phyloP scores from a whole-genome alignment of 2,888 invertebrate genomes.

The Eilema depressum region DNA sequence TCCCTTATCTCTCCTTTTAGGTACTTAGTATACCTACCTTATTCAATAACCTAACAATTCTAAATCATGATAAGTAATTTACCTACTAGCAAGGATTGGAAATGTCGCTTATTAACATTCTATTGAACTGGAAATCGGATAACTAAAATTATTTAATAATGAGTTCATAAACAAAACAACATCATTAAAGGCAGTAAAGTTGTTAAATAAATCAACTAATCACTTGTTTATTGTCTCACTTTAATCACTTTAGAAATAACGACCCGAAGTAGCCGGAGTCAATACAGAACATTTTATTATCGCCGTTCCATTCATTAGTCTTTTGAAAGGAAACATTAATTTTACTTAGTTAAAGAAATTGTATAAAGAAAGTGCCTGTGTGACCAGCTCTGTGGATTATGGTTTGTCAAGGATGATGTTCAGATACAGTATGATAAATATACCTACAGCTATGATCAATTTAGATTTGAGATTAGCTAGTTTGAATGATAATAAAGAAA shows the following conservation, averaged over 20 bases:
- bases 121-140: background rate
- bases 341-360: conserved; percentile 6
- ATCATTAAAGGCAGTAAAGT: conserved; percentile 3
- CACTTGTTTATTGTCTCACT: conserved; percentile 7
- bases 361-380: conserved; percentile 10
- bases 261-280: conserved; percentile 3
- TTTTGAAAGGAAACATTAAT: conserved; percentile 11
- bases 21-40: too few species aligned
- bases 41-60: too few species aligned
- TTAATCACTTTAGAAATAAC: conserved; percentile 4
- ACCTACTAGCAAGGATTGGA: background rate
- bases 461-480: background rate
- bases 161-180: conserved; percentile 11
- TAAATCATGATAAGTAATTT: too few species aligned
- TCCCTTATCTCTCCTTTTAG: too few species aligned
- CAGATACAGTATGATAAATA: background rate
- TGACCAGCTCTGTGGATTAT: background rate
- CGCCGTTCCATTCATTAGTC: conserved; percentile 3
- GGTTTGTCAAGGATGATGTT: background rate
- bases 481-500: background rate
- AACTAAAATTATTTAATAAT: background rate
- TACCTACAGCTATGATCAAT: background rate
- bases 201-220: conserved; percentile 10
- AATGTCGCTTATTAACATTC: background rate
- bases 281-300: conserved; percentile 3